phyloP scores from a whole-genome alignment of 2,113 vertebrate genomes.

The Thamnophis sirtalis region DNA sequence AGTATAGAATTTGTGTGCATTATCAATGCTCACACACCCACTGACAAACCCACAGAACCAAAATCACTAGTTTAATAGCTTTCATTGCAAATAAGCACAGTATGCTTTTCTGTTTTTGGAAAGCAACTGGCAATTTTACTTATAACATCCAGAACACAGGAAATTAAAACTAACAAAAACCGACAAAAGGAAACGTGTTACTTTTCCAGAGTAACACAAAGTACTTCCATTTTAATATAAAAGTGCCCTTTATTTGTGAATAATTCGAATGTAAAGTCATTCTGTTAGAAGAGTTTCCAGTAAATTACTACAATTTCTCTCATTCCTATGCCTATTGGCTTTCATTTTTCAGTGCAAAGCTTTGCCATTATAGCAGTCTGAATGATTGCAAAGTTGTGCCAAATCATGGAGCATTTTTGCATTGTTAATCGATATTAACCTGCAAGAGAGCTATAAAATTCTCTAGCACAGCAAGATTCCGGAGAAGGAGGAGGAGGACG shows the following conservation, averaged over 20 bases:
- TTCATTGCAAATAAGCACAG: neutral
- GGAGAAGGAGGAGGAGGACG: fast-evolving
- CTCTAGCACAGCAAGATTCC: neutral
- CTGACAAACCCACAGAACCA: neutral
- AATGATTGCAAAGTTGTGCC: neutral
- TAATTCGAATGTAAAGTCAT: slow-evolving; percentile 35
- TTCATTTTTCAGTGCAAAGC: neutral
- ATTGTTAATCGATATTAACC: neutral
- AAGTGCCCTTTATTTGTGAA: neutral
- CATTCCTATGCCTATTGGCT: neutral
- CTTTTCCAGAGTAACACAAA: neutral
- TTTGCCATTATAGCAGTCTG: slow-evolving; percentile 10
- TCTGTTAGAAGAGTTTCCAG: neutral
- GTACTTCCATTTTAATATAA: neutral
- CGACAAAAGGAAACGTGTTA: slow-evolving; percentile 29
- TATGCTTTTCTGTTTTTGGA: slow-evolving; percentile 8
- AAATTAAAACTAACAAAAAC: slow-evolving; percentile 32
- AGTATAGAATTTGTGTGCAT: slow-evolving; percentile 9
- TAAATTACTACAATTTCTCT: slow-evolving; percentile 8
- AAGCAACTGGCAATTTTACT: slow-evolving; percentile 12
- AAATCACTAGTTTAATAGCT: slow-evolving; percentile 37
- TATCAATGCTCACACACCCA: slow-evolving; percentile 9
- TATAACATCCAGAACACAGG: slow-evolving; percentile 18
- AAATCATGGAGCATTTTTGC: neutral
- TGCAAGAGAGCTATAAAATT: neutral